Base-by-base conservation (phyloP, 1,140 invertebrate species). In the Drosophila truncata region DNA sequence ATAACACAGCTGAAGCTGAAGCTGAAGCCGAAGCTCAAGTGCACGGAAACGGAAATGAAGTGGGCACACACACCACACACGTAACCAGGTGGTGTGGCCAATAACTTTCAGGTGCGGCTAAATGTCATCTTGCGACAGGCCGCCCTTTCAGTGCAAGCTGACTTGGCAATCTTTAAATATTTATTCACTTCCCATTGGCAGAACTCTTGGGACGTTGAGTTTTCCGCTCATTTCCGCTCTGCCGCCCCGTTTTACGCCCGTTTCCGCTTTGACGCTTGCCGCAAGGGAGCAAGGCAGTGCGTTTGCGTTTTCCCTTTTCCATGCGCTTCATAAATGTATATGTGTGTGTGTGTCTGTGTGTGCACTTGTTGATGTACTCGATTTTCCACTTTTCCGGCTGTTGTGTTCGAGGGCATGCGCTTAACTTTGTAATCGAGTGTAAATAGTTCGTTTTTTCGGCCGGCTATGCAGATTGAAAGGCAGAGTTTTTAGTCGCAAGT, bases 151-250 rank as follows among this genome's bases (percentile, higher is more conserved):
- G 23, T 10, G n/a, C 58, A 16, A 10, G 25, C 23, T 46, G 46
- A 13, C 54, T 37, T 37, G 7, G 35, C 35, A 72, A 49, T 71
- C 69, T 71, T 71, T 49, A 71, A 57, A 58, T 72, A 71, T 71
- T 69, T 69, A 69, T 72, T 59, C 69, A 72, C 66, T 59, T 41
- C 59, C n/a, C 66, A 49, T 29, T 37, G 52, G 20, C 20, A 23
- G 31, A 10, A 8, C 42, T 20, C 65, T 47, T 25, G 67, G 25
- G 49, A 37, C 33, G 33, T 29, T 37, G 52, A 87, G 79, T 88
- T 82, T 87, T 77, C 55, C 18, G 39, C 79, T 70, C 58, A 73
- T 82, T 88, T 88, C 61, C 73, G 80, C 64, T 46, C 55, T 74
- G 67, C 42, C 75, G 67, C 80, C 65, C 62, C 63, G 41, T 35